Base-by-base conservation (phyloP, 2,797 vertebrate genomes). In the Channa striata region DNA sequence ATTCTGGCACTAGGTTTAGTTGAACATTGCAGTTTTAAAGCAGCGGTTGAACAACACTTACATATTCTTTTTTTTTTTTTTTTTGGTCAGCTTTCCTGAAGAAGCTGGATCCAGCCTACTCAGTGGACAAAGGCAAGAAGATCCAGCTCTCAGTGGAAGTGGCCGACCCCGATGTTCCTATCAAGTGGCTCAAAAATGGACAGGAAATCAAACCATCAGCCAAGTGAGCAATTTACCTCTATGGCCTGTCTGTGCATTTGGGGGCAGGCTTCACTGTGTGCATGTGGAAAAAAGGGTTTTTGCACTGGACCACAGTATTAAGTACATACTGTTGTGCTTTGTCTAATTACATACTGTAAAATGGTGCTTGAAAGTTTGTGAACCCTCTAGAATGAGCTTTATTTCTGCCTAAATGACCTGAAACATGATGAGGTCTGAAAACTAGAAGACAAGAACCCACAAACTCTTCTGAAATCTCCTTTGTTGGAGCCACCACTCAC, bases 151-250 rank as follows among this genome's bases (percentile, higher is more conserved):
- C 68, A 1, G 95, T 97, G 68, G 97, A 98, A 36, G 58, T 98
- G 77, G 85, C 94, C 0, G 87, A 96, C 80, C 91, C 95, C 1
- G 71, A 96, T 30, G 86, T 88, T 17, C 68, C 73, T 3, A 74
- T 97, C 76, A 96, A 94, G 85, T 98, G 97, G 97, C 88, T 94
- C 65, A 98, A 96, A 90, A 98, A 97, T 0, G 96, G 97, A 67
- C 92, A 96, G 82, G 95, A 97, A 80, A 94, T 98, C 85, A 96
- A 96, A 72, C 96, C 96, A 1, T 96, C 96, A 10, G 94, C 94
- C 90, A 97, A 97, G 97, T 98, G 90, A 73, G 95, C 37, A 47
- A 46, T 53, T 40, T 10, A 58, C 8, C 10, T 14, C 43, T 34
- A 14, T 33, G 46, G 25, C 25, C 16, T 30, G 14, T 12, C 23